Percentiles rank a stretch among this genome's conserved stretches.
phyloP scores from a whole-genome alignment of 2,888 invertebrate genomes.

The Incurvaria masculella region DNA sequence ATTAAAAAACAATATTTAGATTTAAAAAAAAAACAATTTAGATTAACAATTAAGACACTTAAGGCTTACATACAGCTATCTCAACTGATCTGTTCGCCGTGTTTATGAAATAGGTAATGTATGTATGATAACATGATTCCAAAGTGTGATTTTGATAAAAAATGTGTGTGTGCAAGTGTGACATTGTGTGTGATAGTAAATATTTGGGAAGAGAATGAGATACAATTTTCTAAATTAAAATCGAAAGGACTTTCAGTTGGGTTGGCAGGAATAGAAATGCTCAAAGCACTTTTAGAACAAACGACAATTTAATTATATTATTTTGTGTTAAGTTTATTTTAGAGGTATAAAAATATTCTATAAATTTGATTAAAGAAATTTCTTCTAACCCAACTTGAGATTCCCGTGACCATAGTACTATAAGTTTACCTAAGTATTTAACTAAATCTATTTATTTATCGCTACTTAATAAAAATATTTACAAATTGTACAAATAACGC shows the following conservation, averaged over 20 bases:
- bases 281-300: neutral
- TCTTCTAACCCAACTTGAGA: conserved; percentile 56
- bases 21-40: conserved; percentile 1
- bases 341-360: neutral
- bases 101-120: neutral
- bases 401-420: conserved; percentile 29
- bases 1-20: neutral
- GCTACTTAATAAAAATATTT: conserved; percentile 43
- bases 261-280: conserved; percentile 35
- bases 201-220: too few species aligned
- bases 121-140: neutral
- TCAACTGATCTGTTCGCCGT: conserved; percentile 1
- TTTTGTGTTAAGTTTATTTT: conserved; percentile 6
- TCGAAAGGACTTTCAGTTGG: conserved; percentile 52
- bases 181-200: too few species aligned
- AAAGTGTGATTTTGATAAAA: conserved; percentile 13
- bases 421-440: conserved; percentile 34
- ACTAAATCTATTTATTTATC: conserved; percentile 44
- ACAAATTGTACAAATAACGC: conserved; percentile 45
- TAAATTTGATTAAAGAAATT: conserved; percentile 22
- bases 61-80: neutral
- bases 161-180: too few species aligned
- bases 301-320: conserved; percentile 5
- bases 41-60: neutral
- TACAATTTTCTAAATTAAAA: neutral